Base-by-base conservation (phyloP, 1,140 invertebrate genomes). In the Drosophila virilis region DNA sequence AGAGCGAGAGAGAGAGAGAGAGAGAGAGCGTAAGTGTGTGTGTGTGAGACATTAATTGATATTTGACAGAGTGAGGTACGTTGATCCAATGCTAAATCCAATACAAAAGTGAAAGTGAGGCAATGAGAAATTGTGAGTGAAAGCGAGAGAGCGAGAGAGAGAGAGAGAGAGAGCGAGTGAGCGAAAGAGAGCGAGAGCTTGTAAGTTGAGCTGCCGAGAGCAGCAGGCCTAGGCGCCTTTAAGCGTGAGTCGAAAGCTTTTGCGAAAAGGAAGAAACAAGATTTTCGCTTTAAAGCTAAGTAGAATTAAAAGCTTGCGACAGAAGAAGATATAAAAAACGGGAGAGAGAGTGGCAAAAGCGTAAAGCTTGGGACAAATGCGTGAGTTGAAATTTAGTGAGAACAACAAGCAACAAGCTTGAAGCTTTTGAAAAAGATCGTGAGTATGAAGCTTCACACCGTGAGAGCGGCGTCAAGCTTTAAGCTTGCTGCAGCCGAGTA, bases 81-180 rank as follows among this genome's bases (percentile, higher is more conserved):
- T 37, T 58, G 32, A 52, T 37, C 70, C 70, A 73, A 73, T 74
- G 37, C 59, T 64, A 38, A 15, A 38, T 40, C 73, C 66, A 75
- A 70, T 70, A 22, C 15, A 22, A 37, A 8, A 45, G 28, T 48
- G 46, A 52, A 43, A 58, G 55, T 15, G 55, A 45, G 22, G 45
- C 12, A 45, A 42, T 58, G 55, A 46, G 28, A 59, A 59, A 35
- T n/a, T 32, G 42, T 45, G 42, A 33, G 28, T 58, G 2, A 35
- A 59, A 61, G 58, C 33, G 43, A 77, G 51, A 72, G 15, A 42
- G 45, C 67, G 32, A 50, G 33, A 57, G 50, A 62, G 5, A 43
- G 28, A 51, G 45, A 48, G 43, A 17, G 17, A 17, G 67, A 51
- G 54, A 38, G 69, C 42, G 48, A 55, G 61, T 45, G 54, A 38